Base-by-base conservation (phyloP, 2,113 vertebrate species). In the Nibea coibor region DNA sequence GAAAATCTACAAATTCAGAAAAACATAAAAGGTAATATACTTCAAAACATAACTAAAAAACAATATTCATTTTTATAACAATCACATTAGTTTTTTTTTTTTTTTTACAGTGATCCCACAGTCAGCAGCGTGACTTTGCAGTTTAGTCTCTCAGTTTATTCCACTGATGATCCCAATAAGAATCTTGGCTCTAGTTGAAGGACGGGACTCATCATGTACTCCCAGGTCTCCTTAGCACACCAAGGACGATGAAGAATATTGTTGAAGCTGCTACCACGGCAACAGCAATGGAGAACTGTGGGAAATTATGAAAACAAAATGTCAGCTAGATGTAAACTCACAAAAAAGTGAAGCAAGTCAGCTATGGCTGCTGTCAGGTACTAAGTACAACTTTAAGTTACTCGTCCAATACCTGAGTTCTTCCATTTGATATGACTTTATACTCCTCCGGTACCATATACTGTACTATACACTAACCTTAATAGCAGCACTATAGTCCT, bases 271-370 rank as follows among this genome's bases (percentile, higher is more conserved):
- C 84, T 39, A 93, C 83, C 50, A 91, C 70, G 2, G 82, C 93
- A 58, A 92, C 81, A 14, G 88, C 73, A 28, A 78, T 85, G 56
- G 77, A 91, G 28, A 91, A 50, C 95, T 95, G 91, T 51, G 70
- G 84, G 6, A 73, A 56, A 81, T n/a, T 45, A 75, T 4, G 58
- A 2, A n/a, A 67, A 4, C 14, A 54, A 63, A 50, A 17, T 56
- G 24, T 67, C 4, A 70, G 8, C 10, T 47, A 26, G 20, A 62
- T 57, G 14, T 56, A 7, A 70, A 16, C 31, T 26, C 26, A 74
- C 12, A 48, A 8, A 45, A 43, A 62, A 70, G 31, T 42, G 12
- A 19, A 4, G 20, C 8, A 2, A 45, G 39, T 43, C 24, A 22
- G 19, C 67, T 16, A 14, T 31, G 17, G 3, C 31, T 24, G 50